Evolutionary conservation across 1,140 invertebrate species (phyloP).

Genomic region (Megalopta genalis): DNA sequence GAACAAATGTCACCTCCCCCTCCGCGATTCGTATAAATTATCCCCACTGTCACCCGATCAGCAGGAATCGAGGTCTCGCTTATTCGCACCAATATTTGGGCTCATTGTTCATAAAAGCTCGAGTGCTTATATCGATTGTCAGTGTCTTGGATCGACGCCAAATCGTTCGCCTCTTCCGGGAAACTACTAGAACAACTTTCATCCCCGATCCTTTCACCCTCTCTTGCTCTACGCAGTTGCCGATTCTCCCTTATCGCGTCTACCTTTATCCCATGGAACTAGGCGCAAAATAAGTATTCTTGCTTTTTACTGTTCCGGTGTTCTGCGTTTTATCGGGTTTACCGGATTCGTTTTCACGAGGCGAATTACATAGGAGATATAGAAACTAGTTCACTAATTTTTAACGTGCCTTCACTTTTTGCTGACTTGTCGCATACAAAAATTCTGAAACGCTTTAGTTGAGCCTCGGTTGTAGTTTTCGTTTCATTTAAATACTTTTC

Average conservation of each 20-base stretch:
- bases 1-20: background rate
- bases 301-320: background rate
- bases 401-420: too few relatives aligned
- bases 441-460: too few relatives aligned
- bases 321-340: background rate
- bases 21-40: slow-evolving; percentile 19
- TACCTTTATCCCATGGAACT: slow-evolving; percentile 1
- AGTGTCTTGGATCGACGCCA: slow-evolving; percentile 64
- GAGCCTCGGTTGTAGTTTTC: too few relatives aligned
- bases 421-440: too few relatives aligned
- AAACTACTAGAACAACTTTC: slow-evolving; percentile 35
- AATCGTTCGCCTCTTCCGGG: slow-evolving; percentile 43
- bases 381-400: too few relatives aligned
- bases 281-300: background rate
- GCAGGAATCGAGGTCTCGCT: slow-evolving; percentile 39
- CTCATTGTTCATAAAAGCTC: slow-evolving; percentile 55
- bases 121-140: slow-evolving; percentile 63
- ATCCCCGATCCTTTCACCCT: slow-evolving; percentile 30
- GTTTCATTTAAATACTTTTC: too few relatives aligned
- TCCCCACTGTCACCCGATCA: background rate
- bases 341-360: too few relatives aligned
- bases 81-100: slow-evolving; percentile 52
- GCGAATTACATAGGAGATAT: background rate
- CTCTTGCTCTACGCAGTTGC: background rate
- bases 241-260: background rate